A percentile compares a stretch with the other conserved stretches of the same genome.
Conservation (phyloP, 1,140 invertebrate species). For the Platorchestia sp. region DNA sequence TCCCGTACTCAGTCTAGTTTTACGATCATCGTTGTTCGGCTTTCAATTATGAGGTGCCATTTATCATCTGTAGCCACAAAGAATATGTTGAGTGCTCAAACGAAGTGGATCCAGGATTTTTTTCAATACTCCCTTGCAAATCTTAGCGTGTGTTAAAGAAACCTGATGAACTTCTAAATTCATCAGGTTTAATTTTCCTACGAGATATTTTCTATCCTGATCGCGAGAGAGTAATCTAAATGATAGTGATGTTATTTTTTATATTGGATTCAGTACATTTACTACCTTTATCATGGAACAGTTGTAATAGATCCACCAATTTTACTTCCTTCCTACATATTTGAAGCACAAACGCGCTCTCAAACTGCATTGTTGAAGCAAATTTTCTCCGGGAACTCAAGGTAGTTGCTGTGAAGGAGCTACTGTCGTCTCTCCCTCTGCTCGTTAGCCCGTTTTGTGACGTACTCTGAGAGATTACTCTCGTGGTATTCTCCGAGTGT, state of each 20-base stretch:
- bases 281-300: not conserved
- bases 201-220: too few relatives aligned
- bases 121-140: too few relatives aligned
- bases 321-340: not conserved
- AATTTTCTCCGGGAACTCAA: not conserved
- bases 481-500: not conserved
- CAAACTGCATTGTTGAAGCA: not conserved
- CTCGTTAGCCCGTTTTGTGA: not conserved
- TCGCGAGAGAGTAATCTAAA: not conserved
- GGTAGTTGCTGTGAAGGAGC: not conserved
- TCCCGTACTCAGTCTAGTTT: too few relatives aligned
- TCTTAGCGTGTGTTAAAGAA: not conserved
- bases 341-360: not conserved
- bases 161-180: not conserved
- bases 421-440: not conserved
- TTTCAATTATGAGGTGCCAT: too few relatives aligned
- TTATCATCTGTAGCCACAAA: too few relatives aligned
- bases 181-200: not conserved
- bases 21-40: too few relatives aligned
- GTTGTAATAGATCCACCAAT: not conserved
- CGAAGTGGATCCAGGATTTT: too few relatives aligned
- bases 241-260: not conserved
- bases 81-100: too few relatives aligned
- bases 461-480: not conserved
- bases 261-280: not conserved